Evolutionary conservation across 1,140 invertebrate genomes (phyloP).

Genomic region (Calliphora vicina): DNA sequence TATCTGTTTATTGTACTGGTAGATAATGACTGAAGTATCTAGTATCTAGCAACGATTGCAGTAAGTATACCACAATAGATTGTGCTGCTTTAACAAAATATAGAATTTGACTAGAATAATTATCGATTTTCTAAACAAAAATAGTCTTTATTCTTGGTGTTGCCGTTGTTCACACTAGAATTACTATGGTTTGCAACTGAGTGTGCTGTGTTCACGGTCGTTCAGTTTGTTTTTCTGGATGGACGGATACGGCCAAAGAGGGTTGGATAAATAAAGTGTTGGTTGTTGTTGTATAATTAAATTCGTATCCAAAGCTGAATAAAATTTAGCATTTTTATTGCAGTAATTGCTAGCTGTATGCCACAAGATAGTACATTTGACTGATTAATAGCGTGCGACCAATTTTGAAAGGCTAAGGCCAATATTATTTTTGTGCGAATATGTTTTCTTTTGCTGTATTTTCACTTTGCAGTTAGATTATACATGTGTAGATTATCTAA

Average conservation of each 20-base stretch:
- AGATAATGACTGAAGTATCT: background rate
- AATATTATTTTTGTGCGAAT: background rate
- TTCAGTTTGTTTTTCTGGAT: constrained; percentile 21
- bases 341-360: constrained; percentile 51
- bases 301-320: background rate
- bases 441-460: background rate
- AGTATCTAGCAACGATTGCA: background rate
- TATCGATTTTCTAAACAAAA: constrained; percentile 45
- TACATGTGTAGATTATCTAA: background rate
- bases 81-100: background rate
- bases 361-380: constrained; percentile 55
- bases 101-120: constrained; percentile 44
- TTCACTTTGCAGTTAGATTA: background rate
- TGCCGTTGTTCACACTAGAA: constrained; percentile 21
- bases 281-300: background rate
- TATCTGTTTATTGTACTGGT: background rate
- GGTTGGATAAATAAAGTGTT: too few species aligned
- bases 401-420: constrained; percentile 41
- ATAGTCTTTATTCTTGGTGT: constrained; percentile 35
- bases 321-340: constrained; percentile 44
- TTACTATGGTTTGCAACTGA: background rate
- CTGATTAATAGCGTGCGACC: constrained; percentile 44
- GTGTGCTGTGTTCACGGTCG: too few species aligned
- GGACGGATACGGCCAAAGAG: constrained; percentile 15
- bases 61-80: background rate